Conservation (phyloP, 1,140 invertebrate species). For the Diachasmimorpha longicaudata region DNA sequence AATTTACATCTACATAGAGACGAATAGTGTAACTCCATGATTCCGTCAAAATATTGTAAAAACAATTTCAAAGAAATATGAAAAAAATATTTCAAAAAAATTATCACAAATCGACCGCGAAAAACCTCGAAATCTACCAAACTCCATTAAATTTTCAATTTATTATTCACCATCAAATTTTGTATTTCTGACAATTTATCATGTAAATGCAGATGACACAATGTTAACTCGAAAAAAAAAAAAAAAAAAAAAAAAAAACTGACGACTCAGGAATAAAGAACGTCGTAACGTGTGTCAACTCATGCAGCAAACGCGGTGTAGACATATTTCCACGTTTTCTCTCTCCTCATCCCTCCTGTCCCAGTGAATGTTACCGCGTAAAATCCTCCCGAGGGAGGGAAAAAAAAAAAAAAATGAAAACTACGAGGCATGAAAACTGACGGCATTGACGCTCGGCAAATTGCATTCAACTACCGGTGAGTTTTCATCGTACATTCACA, state of each 20-base stretch:
- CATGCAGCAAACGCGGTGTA: constrained; percentile 6
- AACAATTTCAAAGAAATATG: too few relatives aligned
- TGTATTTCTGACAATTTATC: neutral
- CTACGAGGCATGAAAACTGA: constrained; percentile 12
- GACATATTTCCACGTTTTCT: constrained; percentile 7
- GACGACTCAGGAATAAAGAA: constrained; percentile 4
- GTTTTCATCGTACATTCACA: neutral
- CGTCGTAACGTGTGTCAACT: constrained; percentile 8
- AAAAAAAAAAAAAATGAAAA: neutral
- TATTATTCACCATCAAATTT: neutral
- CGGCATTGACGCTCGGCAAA: constrained; percentile 25
- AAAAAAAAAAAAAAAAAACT: neutral
- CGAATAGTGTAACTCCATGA: neutral
- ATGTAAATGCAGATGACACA: constrained; percentile 1
- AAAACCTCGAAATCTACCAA: too few relatives aligned
- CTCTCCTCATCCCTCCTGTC: neutral
- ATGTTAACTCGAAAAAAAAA: neutral
- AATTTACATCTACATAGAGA: neutral
- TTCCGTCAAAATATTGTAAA: too few relatives aligned
- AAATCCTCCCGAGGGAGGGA: neutral
- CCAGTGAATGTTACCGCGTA: neutral
- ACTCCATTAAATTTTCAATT: neutral
- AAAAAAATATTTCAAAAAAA: too few relatives aligned
- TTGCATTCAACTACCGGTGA: constrained; percentile 24
- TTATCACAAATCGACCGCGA: neutral